Base-by-base conservation (phyloP, 2,113 vertebrate genomes). In the Corythornis vintsioides region DNA sequence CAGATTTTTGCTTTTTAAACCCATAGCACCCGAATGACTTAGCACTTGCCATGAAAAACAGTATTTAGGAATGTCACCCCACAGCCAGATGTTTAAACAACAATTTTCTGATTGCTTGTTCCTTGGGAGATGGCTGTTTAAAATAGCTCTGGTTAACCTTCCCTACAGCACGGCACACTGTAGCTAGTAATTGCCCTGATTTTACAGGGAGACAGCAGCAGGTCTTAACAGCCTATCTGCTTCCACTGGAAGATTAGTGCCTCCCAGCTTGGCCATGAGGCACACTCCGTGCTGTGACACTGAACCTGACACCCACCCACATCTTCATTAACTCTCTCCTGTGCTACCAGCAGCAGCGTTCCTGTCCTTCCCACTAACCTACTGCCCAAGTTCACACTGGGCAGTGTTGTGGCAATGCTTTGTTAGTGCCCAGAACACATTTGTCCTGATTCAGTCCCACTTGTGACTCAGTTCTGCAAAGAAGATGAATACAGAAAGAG, bases 361-460 rank as follows among this genome's bases (percentile, higher is more conserved):
- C 35, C 47, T 33, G 15, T 40, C 77, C 59, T 59, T 10, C 50
- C 20, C 22, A 7, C 29, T 42, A 16, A 15, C 21, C 47, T 7
- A 6, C 25, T 35, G 17, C 42, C 47, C 2, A 1, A 10, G 15
- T 22, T 3, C 21, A 4, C 6, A 28, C 15, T 18, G 2, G 15
- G 65, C 79, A 53, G 45, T 1, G 8, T 10, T 13, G 48, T 18
- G 22, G 42, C 53, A 15, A 19, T 8, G 25, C 53, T 38, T 25
- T 6, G 2, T 10, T 20, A 43, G 64, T 2, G 3, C 28, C 42
- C 31, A 11, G 38, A 1, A 28, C 15, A 21, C 9, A 15, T 9
- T 3, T 40, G 28, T 20, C 31, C 50, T 21, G n/a, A 3, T 25
- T 56, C n/a, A 0, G 0, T 18, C 53, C 28, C 38, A 26, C 43